Percentiles rank a stretch among this genome's conserved stretches.
These are phyloP conservation scores for Danaus melanippus DNA, from an alignment of 1,140 invertebrate genomes.

Conservation along the genomic window DNA sequence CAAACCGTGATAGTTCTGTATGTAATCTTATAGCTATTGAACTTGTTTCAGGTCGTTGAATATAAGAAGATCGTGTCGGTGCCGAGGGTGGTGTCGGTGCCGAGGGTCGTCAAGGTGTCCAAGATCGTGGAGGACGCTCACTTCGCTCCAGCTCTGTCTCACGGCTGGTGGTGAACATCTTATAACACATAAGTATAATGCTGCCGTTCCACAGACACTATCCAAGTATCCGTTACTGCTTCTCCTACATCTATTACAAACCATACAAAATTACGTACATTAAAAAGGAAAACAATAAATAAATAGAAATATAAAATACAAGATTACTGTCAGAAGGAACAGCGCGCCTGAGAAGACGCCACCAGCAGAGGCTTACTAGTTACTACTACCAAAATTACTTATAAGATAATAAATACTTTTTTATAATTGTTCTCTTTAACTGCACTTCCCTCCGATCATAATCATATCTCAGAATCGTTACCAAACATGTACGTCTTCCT, in stretches of 20 bases:
- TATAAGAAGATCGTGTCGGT: conserved; percentile 42
- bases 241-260: no score
- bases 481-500: no score
- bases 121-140: conserved; percentile 26
- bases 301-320: no score
- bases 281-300: no score
- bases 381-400: conserved; percentile 21
- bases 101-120: conserved; percentile 33
- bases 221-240: no score
- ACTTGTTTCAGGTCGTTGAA: conserved; percentile 32
- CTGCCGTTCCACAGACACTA: no score
- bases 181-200: neutral
- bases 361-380: conserved; percentile 16
- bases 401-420: conserved; percentile 27
- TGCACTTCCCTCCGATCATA: no score
- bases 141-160: conserved; percentile 11
- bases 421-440: neutral
- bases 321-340: no score
- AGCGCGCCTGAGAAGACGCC: no score
- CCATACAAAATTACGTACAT: no score
- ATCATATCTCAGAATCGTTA: no score
- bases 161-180: conserved; percentile 32
- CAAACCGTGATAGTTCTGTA: no score
- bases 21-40: neutral
- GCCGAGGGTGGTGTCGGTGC: conserved; percentile 37